Conservation (phyloP, 2,113 vertebrate species). For the Mustelus asterias region DNA sequence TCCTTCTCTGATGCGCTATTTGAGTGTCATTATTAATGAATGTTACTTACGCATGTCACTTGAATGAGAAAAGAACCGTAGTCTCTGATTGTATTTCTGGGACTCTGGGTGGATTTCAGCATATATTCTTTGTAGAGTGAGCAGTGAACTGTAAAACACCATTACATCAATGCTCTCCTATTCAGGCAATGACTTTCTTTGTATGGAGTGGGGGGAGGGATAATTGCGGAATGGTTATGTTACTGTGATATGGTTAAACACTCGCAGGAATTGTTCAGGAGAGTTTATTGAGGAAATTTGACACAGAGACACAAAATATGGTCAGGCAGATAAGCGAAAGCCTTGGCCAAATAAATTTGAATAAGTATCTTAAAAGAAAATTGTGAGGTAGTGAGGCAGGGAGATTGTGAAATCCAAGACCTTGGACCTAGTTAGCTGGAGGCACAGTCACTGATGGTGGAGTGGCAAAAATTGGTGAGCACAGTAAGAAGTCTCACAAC, state of each 20-base stretch:
- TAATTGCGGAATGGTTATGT: background rate
- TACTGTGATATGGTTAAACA: background rate
- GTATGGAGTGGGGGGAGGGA: too few relatives aligned
- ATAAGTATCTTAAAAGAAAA: background rate
- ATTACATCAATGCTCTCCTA: background rate
- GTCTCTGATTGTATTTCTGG: background rate
- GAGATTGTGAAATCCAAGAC: background rate
- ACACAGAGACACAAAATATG: background rate
- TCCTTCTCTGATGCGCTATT: background rate
- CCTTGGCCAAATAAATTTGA: background rate
- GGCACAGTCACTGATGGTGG: too few relatives aligned
- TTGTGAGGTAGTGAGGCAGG: background rate
- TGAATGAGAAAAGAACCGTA: background rate
- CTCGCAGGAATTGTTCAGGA: background rate
- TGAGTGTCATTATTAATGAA: background rate
- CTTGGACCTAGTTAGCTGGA: too few relatives aligned
- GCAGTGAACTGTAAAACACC: background rate
- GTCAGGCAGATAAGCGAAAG: background rate
- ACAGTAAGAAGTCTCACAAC: too few relatives aligned
- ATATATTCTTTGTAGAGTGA: background rate
- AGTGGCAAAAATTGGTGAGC: too few relatives aligned
- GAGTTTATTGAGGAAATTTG: background rate
- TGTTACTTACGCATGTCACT: background rate
- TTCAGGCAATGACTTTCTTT: background rate
- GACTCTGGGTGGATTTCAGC: background rate